These are phyloP conservation scores for Drosophila leonis DNA, from an alignment of 2,888 invertebrate species.

Conservation along the genomic window DNA sequence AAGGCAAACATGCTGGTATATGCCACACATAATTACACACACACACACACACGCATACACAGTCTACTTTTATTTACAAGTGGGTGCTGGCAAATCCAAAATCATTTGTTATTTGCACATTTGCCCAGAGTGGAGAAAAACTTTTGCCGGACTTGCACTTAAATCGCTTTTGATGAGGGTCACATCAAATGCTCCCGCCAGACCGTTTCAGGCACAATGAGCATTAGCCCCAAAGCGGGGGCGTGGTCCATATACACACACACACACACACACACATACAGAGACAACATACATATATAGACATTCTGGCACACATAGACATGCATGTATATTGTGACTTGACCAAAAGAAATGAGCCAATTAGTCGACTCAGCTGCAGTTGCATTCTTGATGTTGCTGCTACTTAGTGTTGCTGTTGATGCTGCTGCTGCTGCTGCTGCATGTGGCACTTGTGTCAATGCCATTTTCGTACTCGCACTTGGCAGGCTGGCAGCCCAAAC, in stretches of 20 bases:
- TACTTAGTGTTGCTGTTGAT: constrained; percentile 26
- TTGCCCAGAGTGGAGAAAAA: constrained; percentile 61
- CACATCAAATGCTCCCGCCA: constrained; percentile 58
- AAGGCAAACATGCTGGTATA: constrained; percentile 74
- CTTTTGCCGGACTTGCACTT: constrained; percentile 59
- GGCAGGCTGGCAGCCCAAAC: constrained; percentile 69
- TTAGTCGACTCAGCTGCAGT: constrained; percentile 49
- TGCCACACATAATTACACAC: constrained; percentile 52
- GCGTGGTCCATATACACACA: neutral
- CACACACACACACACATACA: neutral
- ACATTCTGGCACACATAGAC: neutral
- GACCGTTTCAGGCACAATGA: constrained; percentile 51
- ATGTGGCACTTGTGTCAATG: constrained; percentile 58
- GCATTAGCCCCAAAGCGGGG: neutral
- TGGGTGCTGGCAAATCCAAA: constrained; percentile 75
- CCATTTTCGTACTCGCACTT: constrained; percentile 59
- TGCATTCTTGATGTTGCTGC: constrained; percentile 28
- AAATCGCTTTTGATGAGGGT: constrained; percentile 79
- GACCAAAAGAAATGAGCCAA: constrained; percentile 55
- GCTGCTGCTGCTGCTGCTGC: constrained; percentile 19
- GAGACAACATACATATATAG: neutral
- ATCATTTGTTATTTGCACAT: constrained; percentile 79
- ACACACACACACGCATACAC: constrained; percentile 9
- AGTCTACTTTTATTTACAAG: constrained; percentile 72
- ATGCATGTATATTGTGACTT: constrained; percentile 4